These are phyloP conservation scores for Chaenogobius annularis DNA, from an alignment of 2,113 vertebrate genomes.

Conservation along the genomic window DNA sequence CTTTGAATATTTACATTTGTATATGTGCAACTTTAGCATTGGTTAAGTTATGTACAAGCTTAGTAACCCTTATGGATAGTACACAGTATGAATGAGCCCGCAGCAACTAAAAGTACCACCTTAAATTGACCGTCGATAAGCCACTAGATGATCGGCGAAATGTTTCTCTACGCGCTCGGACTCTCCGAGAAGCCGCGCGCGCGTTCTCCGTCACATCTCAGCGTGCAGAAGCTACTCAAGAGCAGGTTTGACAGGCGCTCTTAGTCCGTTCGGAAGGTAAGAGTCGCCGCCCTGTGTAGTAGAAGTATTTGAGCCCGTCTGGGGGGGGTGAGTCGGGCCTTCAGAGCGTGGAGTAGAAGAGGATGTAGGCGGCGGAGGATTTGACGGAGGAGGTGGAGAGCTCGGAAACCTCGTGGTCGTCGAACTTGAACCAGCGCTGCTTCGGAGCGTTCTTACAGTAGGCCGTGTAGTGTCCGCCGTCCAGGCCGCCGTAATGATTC, in stretches of 20 bases:
- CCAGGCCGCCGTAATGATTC: slow-evolving; percentile 97
- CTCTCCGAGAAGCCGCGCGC: slow-evolving; percentile 6
- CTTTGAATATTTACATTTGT: slow-evolving; percentile 81
- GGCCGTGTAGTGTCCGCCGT: slow-evolving; percentile 96
- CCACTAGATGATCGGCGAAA: slow-evolving; percentile 49
- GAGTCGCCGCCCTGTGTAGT: slow-evolving; percentile 19
- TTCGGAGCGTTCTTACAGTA: slow-evolving; percentile 90
- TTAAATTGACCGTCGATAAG: slow-evolving; percentile 41
- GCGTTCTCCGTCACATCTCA: neutral
- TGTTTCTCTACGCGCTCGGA: slow-evolving; percentile 58
- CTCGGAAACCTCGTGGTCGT: slow-evolving; percentile 94
- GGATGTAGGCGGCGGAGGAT: slow-evolving; percentile 95
- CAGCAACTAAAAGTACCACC: slow-evolving; percentile 47
- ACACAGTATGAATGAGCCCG: slow-evolving; percentile 69
- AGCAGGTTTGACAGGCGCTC: too few relatives aligned
- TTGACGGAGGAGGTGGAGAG: slow-evolving; percentile 90
- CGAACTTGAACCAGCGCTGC: slow-evolving; percentile 97
- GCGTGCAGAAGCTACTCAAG: slow-evolving; percentile 6
- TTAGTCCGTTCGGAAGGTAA: slow-evolving; percentile 6
- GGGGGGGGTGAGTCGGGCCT: slow-evolving; percentile 43
- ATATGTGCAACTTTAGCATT: slow-evolving; percentile 89
- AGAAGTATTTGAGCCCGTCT: slow-evolving; percentile 16
- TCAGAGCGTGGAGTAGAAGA: slow-evolving; percentile 93
- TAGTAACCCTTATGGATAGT: slow-evolving; percentile 76
- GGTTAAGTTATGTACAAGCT: slow-evolving; percentile 79